phyloP scores from a whole-genome alignment of 2,113 vertebrate species.

The Psephotus haematonotus region DNA sequence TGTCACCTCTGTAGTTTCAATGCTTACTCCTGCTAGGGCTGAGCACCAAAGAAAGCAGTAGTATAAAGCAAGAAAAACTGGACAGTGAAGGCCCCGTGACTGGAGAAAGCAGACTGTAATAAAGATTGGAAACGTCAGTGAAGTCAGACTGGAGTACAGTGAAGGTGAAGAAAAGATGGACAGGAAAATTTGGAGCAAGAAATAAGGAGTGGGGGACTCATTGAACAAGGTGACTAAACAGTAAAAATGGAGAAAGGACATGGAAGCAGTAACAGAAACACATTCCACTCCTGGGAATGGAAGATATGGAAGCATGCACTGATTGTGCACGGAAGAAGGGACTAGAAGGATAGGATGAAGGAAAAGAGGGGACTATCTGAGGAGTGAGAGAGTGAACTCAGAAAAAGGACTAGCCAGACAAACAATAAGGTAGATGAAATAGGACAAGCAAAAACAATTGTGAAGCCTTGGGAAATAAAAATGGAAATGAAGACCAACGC shows the following conservation, averaged over 20 bases:
- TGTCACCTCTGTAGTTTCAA: background rate
- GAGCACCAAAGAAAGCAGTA: background rate
- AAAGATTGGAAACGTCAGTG: background rate
- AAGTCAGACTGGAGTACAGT: background rate
- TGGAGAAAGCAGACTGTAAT: background rate
- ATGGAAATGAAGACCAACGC: background rate
- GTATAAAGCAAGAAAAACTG: background rate
- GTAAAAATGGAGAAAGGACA: background rate
- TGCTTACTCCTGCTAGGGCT: background rate
- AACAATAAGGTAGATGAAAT: background rate
- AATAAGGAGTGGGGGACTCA: background rate
- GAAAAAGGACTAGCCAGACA: background rate
- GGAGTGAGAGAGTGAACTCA: background rate
- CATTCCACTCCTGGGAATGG: background rate
- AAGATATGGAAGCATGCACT: background rate
- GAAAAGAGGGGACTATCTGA: background rate
- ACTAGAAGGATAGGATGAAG: background rate
- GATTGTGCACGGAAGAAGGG: background rate
- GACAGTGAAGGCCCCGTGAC: background rate
- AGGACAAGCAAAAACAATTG: background rate
- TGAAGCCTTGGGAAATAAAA: background rate
- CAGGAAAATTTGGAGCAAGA: background rate
- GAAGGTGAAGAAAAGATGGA: background rate
- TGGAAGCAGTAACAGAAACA: background rate
- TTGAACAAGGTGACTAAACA: background rate